phyloP scores from a whole-genome alignment of 2,797 vertebrate genomes.

The Lutjanus argentimaculatus region DNA sequence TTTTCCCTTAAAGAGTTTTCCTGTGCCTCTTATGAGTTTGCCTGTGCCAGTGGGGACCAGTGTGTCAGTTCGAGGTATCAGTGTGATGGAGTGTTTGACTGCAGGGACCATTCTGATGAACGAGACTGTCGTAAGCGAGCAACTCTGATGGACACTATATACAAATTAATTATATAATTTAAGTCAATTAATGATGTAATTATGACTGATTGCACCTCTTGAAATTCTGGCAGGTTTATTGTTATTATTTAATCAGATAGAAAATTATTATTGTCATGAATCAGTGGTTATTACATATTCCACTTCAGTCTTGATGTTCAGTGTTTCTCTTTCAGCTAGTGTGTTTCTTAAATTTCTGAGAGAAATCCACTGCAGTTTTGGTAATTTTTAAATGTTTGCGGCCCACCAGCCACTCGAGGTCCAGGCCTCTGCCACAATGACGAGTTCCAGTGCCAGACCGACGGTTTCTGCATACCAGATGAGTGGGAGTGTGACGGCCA shows the following conservation, averaged over 20 bases:
- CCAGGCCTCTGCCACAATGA: slow-evolving; percentile 93
- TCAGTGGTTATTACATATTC: neutral
- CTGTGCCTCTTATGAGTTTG: slow-evolving; percentile 90
- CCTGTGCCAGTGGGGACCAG: slow-evolving; percentile 90
- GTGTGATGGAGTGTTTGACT: slow-evolving; percentile 95
- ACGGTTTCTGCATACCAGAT: slow-evolving; percentile 91
- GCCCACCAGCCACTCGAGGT: slow-evolving; percentile 89
- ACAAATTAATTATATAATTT: neutral
- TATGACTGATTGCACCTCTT: neutral
- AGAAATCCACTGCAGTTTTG: neutral
- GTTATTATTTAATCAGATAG: neutral
- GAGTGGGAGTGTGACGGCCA: slow-evolving; percentile 95
- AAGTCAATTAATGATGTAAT: neutral
- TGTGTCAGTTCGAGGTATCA: slow-evolving; percentile 87
- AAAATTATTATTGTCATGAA: neutral
- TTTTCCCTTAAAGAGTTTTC: slow-evolving; percentile 84
- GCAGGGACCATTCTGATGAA: slow-evolving; percentile 94
- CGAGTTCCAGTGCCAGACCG: slow-evolving; percentile 95
- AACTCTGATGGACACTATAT: neutral
- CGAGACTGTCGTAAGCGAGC: slow-evolving; percentile 90
- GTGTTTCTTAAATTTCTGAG: neutral
- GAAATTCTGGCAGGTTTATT: neutral
- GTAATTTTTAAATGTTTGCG: slow-evolving; percentile 7
- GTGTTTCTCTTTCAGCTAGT: slow-evolving; percentile 2
- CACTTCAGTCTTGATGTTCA: neutral